Evolutionary conservation across 2,888 invertebrate genomes (phyloP).

Genomic region (Leptogaster cylindrica): DNA sequence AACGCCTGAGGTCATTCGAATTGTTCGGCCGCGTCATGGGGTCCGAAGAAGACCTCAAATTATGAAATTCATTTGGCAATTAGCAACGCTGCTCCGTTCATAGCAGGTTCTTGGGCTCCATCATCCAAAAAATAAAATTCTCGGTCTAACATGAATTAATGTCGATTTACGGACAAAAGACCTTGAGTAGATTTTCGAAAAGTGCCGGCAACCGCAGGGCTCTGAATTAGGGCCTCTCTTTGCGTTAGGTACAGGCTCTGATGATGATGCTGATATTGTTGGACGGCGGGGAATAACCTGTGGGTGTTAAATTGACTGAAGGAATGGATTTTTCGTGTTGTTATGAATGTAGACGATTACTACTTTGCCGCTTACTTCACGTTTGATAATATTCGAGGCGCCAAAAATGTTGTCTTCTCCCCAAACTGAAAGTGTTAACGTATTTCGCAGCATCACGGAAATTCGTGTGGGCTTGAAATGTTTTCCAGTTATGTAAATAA

Average conservation of each 20-base stretch:
- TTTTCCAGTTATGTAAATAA: not conserved
- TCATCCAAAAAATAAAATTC: not conserved
- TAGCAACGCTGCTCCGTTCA: conserved; percentile 33
- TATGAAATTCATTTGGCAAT: conserved; percentile 42
- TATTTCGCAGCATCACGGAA: not conserved
- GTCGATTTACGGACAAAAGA: conserved; percentile 22
- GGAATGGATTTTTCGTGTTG: conserved; percentile 10
- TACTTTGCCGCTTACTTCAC: conserved; percentile 6
- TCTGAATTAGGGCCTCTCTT: not conserved
- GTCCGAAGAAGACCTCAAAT: conserved; percentile 36
- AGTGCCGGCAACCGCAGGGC: not conserved
- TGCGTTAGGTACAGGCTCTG: not conserved
- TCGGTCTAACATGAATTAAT: conserved; percentile 23
- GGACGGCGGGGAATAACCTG: not conserved
- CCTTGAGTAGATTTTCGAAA: no score
- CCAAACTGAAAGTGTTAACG: not conserved
- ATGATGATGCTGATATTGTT: not conserved
- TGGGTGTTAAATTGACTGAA: not conserved
- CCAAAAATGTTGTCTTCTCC: conserved; percentile 29
- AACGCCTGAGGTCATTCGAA: conserved; percentile 22
- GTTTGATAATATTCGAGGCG: conserved; percentile 22
- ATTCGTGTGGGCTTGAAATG: conserved; percentile 12
- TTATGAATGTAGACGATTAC: conserved; percentile 21
- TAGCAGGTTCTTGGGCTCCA: conserved; percentile 6
- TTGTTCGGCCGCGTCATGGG: conserved; percentile 23